These are phyloP conservation scores for Emesis castigata DNA, from an alignment of 2,888 invertebrate genomes.

Conservation along the genomic window DNA sequence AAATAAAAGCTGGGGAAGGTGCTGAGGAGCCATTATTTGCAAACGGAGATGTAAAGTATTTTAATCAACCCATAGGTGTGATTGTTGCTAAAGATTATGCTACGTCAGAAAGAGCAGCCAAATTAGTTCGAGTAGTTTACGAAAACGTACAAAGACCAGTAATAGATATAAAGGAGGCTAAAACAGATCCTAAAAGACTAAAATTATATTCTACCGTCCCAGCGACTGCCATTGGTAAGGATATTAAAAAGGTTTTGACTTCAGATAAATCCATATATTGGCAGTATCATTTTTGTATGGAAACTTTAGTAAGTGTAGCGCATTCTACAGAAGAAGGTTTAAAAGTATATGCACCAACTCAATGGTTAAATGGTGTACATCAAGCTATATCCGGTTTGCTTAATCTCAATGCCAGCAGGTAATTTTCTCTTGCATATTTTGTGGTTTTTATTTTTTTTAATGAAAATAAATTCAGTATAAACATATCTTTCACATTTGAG, in stretches of 20 bases:
- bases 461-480: no score
- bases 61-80: slow-evolving; percentile 90
- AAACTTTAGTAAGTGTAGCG: slow-evolving; percentile 90
- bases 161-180: background rate
- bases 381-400: slow-evolving; percentile 85
- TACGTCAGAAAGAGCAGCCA: slow-evolving; percentile 83
- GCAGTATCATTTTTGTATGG: slow-evolving; percentile 94
- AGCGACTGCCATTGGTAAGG: slow-evolving; percentile 75
- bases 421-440: no score
- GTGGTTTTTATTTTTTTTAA: no score
- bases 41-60: slow-evolving; percentile 82
- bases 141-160: background rate
- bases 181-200: background rate
- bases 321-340: slow-evolving; percentile 92
- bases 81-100: slow-evolving; percentile 86
- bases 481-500: no score
- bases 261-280: slow-evolving; percentile 86
- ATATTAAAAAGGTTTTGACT: slow-evolving; percentile 78
- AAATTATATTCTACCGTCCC: slow-evolving; percentile 30
- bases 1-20: background rate
- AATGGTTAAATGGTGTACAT: slow-evolving; percentile 89
- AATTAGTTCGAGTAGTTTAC: slow-evolving; percentile 74
- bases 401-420: slow-evolving; percentile 89
- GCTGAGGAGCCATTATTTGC: slow-evolving; percentile 72
- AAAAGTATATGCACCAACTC: slow-evolving; percentile 89